phyloP scores from a whole-genome alignment of 2,888 invertebrate genomes.

The Cheilosia urbana region DNA sequence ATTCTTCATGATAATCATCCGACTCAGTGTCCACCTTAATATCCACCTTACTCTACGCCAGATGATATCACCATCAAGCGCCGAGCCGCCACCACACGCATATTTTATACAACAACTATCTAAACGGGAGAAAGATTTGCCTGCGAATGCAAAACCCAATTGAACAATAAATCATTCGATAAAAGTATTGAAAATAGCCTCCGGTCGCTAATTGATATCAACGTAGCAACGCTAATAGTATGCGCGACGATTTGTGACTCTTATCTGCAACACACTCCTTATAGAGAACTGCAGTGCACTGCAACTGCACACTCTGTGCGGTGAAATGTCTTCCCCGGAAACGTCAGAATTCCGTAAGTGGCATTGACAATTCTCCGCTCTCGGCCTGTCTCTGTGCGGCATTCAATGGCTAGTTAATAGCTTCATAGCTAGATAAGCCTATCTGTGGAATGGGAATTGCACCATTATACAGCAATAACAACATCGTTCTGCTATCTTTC shows the following conservation, averaged over 20 bases:
- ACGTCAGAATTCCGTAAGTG: conserved; percentile 58
- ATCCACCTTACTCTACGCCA: neutral
- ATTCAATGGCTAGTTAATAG: conserved; percentile 57
- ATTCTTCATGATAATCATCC: neutral
- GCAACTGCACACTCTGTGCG: conserved; percentile 14
- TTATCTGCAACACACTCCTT: conserved; percentile 34
- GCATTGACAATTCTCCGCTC: conserved; percentile 50
- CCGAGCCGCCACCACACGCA: neutral
- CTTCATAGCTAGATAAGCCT: conserved; percentile 53
- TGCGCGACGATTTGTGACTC: conserved; percentile 64
- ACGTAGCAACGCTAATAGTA: conserved; percentile 58
- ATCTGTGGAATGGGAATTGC: conserved; percentile 64
- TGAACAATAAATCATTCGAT: conserved; percentile 65
- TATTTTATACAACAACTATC: neutral
- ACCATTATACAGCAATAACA: conserved; percentile 62
- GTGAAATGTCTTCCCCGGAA: conserved; percentile 57
- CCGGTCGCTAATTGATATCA: conserved; percentile 69
- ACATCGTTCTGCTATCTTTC: conserved; percentile 41
- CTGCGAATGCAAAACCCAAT: conserved; percentile 36
- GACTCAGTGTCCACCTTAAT: neutral
- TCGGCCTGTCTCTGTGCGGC: conserved; percentile 20
- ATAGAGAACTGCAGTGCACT: neutral
- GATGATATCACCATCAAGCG: conserved; percentile 8
- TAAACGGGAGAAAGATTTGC: conserved; percentile 9
- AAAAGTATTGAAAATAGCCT: conserved; percentile 57